Conservation (phyloP, 1,140 invertebrate genomes). For the Dinoponera quadriceps region DNA sequence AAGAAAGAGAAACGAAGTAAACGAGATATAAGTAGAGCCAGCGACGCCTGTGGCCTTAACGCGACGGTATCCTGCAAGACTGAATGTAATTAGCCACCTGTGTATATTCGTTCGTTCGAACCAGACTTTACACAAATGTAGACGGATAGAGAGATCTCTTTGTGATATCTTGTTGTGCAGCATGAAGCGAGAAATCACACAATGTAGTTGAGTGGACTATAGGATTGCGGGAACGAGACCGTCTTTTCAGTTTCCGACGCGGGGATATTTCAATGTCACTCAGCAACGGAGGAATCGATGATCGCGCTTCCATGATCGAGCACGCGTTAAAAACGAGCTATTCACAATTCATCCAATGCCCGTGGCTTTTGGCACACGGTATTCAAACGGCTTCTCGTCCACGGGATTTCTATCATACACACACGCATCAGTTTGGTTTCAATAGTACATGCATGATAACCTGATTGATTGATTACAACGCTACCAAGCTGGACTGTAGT, state of each 20-base stretch:
- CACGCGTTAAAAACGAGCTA: neutral
- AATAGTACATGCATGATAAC: constrained; percentile 30
- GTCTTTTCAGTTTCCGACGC: constrained; percentile 11
- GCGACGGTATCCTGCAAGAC: constrained; percentile 47
- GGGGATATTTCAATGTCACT: constrained; percentile 15
- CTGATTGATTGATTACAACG: constrained; percentile 31
- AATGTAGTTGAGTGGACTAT: constrained; percentile 37
- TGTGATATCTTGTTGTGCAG: constrained; percentile 7
- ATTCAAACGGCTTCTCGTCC: no score
- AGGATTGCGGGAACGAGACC: constrained; percentile 11
- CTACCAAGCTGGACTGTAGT: constrained; percentile 19
- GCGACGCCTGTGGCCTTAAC: neutral
- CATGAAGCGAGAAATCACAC: constrained; percentile 26
- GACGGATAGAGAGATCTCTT: constrained; percentile 1
- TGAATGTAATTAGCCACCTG: constrained; percentile 10
- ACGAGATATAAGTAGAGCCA: neutral
- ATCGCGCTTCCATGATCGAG: neutral
- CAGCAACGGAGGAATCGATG: neutral
- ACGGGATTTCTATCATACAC: neutral
- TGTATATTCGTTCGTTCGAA: constrained; percentile 22
- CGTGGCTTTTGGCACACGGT: neutral
- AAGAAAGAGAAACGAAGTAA: neutral
- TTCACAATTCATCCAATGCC: neutral
- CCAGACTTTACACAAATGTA: constrained; percentile 23
- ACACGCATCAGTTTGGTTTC: constrained; percentile 12